A percentile compares a stretch with the other conserved stretches of the same genome.
phyloP scores from a whole-genome alignment of 2,113 vertebrate species.

The Phrynocephalus versicolor region DNA sequence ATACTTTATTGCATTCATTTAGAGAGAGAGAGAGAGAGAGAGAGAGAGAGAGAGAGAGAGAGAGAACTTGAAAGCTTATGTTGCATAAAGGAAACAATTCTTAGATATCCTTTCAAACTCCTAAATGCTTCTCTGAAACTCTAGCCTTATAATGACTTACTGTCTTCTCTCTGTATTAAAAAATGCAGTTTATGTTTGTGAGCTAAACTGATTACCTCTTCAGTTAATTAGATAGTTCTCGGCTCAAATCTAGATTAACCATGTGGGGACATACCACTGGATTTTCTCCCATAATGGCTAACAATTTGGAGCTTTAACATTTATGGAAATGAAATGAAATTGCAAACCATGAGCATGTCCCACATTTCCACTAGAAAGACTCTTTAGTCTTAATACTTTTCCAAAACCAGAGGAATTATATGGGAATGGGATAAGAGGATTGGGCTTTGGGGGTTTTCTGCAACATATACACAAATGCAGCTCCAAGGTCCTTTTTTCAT shows the following conservation, averaged over 20 bases:
- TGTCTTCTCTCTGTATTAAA: slow-evolving; percentile 21
- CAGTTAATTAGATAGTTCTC: background rate
- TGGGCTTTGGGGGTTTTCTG: background rate
- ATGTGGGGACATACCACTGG: background rate
- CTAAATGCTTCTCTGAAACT: background rate
- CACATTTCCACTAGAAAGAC: background rate
- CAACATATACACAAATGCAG: slow-evolving; percentile 1
- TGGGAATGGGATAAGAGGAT: background rate
- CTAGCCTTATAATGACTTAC: fast-evolving
- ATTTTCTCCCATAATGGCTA: background rate
- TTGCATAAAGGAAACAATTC: slow-evolving; percentile 14
- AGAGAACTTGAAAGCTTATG: slow-evolving; percentile 29
- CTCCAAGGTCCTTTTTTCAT: background rate
- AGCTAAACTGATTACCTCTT: slow-evolving; percentile 9
- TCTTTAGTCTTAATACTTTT: slow-evolving; percentile 4
- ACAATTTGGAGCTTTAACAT: background rate
- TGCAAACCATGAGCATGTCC: slow-evolving; percentile 6
- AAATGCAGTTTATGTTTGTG: background rate
- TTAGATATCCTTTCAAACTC: slow-evolving; percentile 1
- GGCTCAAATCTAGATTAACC: background rate
- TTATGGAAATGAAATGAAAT: fast-evolving
- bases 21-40: background rate
- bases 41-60: background rate
- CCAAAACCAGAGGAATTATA: background rate
- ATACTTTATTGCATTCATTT: slow-evolving; percentile 40